phyloP scores from a whole-genome alignment of 2,113 vertebrate genomes.

The Kryptolebias marmoratus region DNA sequence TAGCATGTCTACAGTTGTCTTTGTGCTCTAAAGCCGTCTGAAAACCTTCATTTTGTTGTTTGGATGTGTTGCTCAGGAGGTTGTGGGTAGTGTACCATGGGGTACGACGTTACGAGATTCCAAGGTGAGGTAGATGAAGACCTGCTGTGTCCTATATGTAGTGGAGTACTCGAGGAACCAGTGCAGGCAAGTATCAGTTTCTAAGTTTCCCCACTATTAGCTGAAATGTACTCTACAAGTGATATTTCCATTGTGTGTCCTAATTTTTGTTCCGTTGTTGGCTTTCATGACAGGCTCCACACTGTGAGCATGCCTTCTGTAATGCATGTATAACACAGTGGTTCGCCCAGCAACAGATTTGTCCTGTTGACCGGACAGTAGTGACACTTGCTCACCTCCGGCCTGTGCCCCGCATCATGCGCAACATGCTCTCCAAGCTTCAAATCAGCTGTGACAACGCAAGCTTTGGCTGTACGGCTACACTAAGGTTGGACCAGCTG shows the following conservation, averaged over 20 bases:
- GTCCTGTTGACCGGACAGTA: constrained; percentile 96
- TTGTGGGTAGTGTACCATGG: constrained; percentile 93
- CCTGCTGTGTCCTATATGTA: constrained; percentile 97
- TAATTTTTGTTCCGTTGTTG: neutral
- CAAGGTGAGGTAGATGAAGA: constrained; percentile 99
- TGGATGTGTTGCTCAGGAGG: constrained; percentile 71
- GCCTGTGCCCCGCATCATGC: constrained; percentile 98
- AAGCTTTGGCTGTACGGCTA: constrained; percentile 91
- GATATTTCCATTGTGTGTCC: neutral
- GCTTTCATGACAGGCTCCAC: constrained; percentile 86
- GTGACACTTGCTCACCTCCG: constrained; percentile 97
- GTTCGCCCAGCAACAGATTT: constrained; percentile 99
- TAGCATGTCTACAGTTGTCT: neutral
- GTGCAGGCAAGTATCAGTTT: constrained; percentile 86
- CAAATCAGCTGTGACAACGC: constrained; percentile 98
- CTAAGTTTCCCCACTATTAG: neutral
- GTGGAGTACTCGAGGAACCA: constrained; percentile 96
- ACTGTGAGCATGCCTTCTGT: constrained; percentile 99
- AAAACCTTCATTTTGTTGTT: neutral
- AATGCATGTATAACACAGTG: constrained; percentile 99
- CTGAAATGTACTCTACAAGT: neutral
- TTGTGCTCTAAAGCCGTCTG: neutral
- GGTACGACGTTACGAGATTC: constrained; percentile 97
- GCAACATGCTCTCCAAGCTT: constrained; percentile 98
- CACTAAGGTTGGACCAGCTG: constrained; percentile 94